Base-by-base conservation (phyloP, 2,888 invertebrate genomes). In the Pycnomerus fuliginosus region DNA sequence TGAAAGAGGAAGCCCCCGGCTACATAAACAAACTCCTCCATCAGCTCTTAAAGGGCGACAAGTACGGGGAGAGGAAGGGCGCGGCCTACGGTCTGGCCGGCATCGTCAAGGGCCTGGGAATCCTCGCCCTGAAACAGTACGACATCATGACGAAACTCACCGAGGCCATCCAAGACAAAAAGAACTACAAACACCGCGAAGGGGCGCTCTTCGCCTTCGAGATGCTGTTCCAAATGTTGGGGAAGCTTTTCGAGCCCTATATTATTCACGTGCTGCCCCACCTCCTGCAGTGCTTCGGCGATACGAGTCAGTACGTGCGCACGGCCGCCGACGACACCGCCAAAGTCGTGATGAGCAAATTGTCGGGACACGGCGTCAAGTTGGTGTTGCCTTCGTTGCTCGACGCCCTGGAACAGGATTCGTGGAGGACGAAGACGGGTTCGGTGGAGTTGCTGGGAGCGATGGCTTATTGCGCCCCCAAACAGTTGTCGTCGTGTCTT, bases 391-490 rank as follows among this genome's bases (percentile, higher is more conserved):
- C 99, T 1, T 87, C 94, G 48, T 77, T 99, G 50, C 76, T 99
- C 48, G 86, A 87, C 58, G 98, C 96, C 17, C 76, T 99, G 40
- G 91, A 97, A 69, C 94, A 98, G 70, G 98, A 99, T 74, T 95
- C 96, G 10, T 99, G 99, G 99, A 79, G 99, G 64, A 99, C 99
- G 1, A 97, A 97, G 74, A 91, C 92, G 3, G 93, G 95, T 16
- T 95, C 96, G 0, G 92, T 97, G 41, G 97, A 98, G 70, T 75
- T 98, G 37, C 78, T 98, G 15, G 97, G 98, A 5, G 93, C 96
- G 7, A 98, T 99, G 97, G 97, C 98, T 0, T 96, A 88, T 75
- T 99, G 98, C 74, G 99, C 99, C 0, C 99, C 99, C 0, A 96
- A 97, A 71, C 99, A 99, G 73, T 76, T 99, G 50, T 97, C 97